Percentiles rank a stretch among this genome's conserved stretches.
Evolutionary conservation across 2,888 invertebrate genomes (phyloP).

Genomic region (Megaustenia siamemsis): DNA sequence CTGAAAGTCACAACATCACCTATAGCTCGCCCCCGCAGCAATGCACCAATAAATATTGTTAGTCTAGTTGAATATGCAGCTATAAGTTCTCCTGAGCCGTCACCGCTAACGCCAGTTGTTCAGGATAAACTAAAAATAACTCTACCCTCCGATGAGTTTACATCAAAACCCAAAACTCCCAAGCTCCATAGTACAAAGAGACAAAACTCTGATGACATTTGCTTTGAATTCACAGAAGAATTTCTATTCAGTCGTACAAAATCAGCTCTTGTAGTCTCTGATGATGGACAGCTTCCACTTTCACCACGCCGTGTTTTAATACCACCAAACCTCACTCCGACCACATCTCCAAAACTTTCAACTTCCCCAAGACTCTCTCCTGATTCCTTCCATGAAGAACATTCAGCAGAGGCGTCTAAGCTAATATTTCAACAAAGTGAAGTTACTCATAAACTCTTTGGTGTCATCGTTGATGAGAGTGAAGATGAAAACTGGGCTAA

Average conservation of each 20-base stretch:
- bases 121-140: conserved; percentile 73
- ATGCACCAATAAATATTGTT: conserved; percentile 73
- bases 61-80: conserved; percentile 73
- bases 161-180: conserved; percentile 64
- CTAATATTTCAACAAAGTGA: conserved; percentile 55
- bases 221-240: conserved; percentile 71
- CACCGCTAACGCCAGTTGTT: conserved; percentile 55
- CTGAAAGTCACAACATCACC: conserved; percentile 73
- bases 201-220: conserved; percentile 58
- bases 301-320: conserved; percentile 73
- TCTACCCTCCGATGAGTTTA: conserved; percentile 71
- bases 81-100: conserved; percentile 71
- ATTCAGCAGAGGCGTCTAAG: conserved; percentile 43
- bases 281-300: conserved; percentile 62
- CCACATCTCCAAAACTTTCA: conserved; percentile 64
- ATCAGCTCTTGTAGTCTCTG: conserved; percentile 70
- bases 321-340: conserved; percentile 72
- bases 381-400: not conserved
- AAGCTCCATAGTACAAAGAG: conserved; percentile 58
- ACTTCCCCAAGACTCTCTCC: conserved; percentile 50
- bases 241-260: conserved; percentile 72
- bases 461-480: conserved; percentile 40
- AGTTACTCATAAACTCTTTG: conserved; percentile 48
- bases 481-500: conserved; percentile 59
- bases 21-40: conserved; percentile 74